Conservation (phyloP, 92 coral and sea anemone species). For the Blastomussa wellsi region DNA sequence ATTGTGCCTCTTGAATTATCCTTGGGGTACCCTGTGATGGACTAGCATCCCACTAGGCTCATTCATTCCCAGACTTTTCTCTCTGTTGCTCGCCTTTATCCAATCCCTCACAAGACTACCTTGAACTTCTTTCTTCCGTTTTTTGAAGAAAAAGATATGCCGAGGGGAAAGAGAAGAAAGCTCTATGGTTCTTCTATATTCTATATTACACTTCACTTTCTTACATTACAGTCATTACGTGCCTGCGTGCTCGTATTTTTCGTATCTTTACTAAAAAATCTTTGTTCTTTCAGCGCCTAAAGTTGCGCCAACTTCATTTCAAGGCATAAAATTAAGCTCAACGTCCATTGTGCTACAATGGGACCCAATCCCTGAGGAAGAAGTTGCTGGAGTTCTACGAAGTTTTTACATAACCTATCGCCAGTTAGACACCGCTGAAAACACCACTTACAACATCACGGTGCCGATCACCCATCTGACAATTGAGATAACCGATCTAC, state of each 20-base stretch:
- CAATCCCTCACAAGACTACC: too few relatives aligned
- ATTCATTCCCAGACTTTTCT: too few relatives aligned
- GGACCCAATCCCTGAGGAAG: conserved; percentile 48
- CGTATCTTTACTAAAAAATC: neutral
- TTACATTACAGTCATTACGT: too few relatives aligned
- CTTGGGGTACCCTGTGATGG: too few relatives aligned
- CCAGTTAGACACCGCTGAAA: conserved; percentile 40
- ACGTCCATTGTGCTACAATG: conserved; percentile 68
- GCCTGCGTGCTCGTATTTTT: neutral
- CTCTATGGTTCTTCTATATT: too few relatives aligned
- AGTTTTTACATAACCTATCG: conserved; percentile 57
- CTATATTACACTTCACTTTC: too few relatives aligned
- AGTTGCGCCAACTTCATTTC: conserved; percentile 54
- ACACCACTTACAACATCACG: conserved; percentile 20
- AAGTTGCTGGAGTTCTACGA: conserved; percentile 71
- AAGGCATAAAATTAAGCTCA: conserved; percentile 69
- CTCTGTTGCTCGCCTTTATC: too few relatives aligned
- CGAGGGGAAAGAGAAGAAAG: too few relatives aligned
- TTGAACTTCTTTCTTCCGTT: too few relatives aligned
- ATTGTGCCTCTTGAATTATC: too few relatives aligned
- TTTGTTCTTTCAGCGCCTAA: conserved; percentile 64
- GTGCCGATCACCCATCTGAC: conserved; percentile 22
- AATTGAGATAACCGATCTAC: conserved; percentile 41
- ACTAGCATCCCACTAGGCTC: too few relatives aligned
- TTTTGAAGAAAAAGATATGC: too few relatives aligned